Evolutionary conservation across 35 echinoderm and acorn worm species (phyloP).

Genomic region (Hemicentrotus pulcherrimus): DNA sequence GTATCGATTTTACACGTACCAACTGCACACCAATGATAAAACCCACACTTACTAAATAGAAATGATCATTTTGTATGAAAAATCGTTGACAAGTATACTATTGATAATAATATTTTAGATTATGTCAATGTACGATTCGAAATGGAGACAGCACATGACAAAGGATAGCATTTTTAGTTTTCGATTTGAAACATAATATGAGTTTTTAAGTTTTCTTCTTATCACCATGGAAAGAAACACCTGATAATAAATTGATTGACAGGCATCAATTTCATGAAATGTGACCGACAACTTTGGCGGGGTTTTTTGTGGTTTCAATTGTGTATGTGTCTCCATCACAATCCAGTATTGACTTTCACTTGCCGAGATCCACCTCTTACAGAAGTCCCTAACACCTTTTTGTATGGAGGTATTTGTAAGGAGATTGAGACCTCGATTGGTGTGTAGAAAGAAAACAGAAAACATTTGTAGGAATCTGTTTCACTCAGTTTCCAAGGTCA

Average conservation of each 20-base stretch:
- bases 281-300: not conserved
- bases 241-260: not conserved
- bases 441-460: not conserved
- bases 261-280: constrained; percentile 11
- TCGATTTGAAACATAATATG: no score
- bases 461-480: not conserved
- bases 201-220: no score
- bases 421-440: not conserved
- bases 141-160: no score
- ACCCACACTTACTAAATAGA: no score
- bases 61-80: no score
- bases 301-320: not conserved
- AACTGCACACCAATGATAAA: no score
- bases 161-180: no score
- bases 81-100: no score
- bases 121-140: no score
- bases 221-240: not conserved
- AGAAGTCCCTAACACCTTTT: not conserved
- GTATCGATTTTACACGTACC: no score
- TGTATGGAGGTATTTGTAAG: not conserved
- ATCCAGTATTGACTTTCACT: not conserved
- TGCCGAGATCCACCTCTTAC: not conserved
- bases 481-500: not conserved
- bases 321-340: not conserved
- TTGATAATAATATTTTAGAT: no score